phyloP scores from a whole-genome alignment of 2,113 vertebrate species.

The Calypte anna region DNA sequence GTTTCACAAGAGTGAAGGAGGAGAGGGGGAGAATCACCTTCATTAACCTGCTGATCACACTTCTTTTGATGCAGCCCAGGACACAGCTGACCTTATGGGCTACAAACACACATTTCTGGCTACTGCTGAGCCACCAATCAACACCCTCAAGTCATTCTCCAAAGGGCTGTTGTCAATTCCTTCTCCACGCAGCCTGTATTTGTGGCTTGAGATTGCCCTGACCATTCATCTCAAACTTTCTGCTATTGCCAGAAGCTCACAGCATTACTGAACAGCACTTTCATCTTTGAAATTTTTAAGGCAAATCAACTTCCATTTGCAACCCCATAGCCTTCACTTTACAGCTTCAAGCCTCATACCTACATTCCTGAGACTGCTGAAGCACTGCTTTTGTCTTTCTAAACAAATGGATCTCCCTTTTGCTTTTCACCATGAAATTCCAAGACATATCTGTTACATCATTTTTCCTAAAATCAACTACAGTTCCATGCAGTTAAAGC shows the following conservation, averaged over 20 bases:
- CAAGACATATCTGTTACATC: accelerated
- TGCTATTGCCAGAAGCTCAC: neutral
- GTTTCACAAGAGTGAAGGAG: no score
- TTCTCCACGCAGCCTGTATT: no score
- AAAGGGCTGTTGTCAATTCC: no score
- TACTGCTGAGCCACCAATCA: no score
- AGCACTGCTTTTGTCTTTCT: neutral
- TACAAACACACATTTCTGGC: no score
- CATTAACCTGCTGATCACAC: no score
- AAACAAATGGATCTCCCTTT: neutral
- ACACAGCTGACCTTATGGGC: no score
- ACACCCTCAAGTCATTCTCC: no score
- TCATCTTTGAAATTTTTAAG: neutral
- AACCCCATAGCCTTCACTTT: neutral
- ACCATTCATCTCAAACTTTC: neutral
- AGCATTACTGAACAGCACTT: neutral
- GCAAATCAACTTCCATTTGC: neutral
- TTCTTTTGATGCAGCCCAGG: no score
- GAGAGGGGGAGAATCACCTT: no score
- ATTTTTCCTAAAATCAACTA: neutral
- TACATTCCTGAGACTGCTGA: neutral
- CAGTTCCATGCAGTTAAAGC: neutral
- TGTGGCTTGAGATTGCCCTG: no score
- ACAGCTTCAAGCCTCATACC: neutral
- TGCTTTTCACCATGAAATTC: neutral